phyloP scores from a whole-genome alignment of 2,113 vertebrate genomes.

The Macrotis lagotis region DNA sequence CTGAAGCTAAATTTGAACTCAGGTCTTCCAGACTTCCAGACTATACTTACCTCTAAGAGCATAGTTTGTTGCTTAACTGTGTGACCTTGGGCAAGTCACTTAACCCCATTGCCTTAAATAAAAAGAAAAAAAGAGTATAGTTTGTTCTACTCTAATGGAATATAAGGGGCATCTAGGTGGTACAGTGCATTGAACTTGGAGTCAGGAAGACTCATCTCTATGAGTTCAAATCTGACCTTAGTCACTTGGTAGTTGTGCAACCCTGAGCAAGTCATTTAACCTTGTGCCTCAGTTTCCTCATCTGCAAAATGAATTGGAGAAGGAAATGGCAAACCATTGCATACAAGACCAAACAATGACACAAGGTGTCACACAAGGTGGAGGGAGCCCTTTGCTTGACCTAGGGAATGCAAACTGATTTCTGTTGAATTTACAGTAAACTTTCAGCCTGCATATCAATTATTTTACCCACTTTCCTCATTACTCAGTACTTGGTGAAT shows the following conservation, averaged over 20 bases:
- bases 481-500: not conserved
- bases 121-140: too few species aligned
- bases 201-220: not conserved
- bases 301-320: not conserved
- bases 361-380: too few species aligned
- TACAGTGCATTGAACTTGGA: not conserved
- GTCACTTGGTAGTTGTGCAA: not conserved
- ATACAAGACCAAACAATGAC: not conserved
- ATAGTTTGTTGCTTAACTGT: too few species aligned
- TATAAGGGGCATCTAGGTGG: not conserved
- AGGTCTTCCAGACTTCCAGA: not conserved
- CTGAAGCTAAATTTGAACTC: not conserved
- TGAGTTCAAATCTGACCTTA: not conserved
- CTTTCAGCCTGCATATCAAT: not conserved
- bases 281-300: not conserved
- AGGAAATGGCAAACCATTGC: not conserved
- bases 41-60: not conserved
- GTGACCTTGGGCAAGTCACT: too few species aligned
- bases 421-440: not conserved
- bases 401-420: not conserved
- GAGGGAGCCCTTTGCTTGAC: not conserved
- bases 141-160: not conserved
- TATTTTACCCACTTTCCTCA: not conserved
- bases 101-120: too few species aligned
- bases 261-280: not conserved